Evolutionary conservation across 2,888 invertebrate species (phyloP).

Genomic region (Clanis bilineata): DNA sequence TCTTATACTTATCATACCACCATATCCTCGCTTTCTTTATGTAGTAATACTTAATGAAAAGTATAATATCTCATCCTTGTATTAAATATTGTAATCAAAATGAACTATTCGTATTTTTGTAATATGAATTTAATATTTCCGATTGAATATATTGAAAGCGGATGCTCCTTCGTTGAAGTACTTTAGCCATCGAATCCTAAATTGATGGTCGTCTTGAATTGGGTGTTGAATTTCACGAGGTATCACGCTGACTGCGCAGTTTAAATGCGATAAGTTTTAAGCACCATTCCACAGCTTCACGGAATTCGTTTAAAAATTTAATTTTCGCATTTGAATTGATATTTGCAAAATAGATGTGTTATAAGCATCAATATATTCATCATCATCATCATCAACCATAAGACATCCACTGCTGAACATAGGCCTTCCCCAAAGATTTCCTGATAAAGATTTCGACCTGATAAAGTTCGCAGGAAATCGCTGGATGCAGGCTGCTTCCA

Average conservation of each 20-base stretch:
- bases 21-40: no score
- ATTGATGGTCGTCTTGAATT: constrained; percentile 39
- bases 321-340: not conserved
- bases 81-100: not conserved
- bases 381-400: no score
- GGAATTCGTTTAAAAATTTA: not conserved
- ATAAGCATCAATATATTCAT: not conserved
- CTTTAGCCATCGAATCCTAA: constrained; percentile 23
- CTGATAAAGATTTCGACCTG: no score
- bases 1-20: no score
- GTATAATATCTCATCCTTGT: no score
- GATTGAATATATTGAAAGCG: not conserved
- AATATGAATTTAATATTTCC: not conserved
- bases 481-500: no score
- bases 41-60: no score
- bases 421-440: no score
- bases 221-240: constrained; percentile 33
- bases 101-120: not conserved
- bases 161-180: not conserved
- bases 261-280: constrained; percentile 37
- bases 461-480: no score
- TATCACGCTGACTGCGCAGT: constrained; percentile 40
- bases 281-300: constrained; percentile 25
- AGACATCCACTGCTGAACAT: no score
- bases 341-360: no score